These are phyloP conservation scores for Suricata suricatta DNA, from an alignment of 2,113 vertebrate species.

Conservation along the genomic window DNA sequence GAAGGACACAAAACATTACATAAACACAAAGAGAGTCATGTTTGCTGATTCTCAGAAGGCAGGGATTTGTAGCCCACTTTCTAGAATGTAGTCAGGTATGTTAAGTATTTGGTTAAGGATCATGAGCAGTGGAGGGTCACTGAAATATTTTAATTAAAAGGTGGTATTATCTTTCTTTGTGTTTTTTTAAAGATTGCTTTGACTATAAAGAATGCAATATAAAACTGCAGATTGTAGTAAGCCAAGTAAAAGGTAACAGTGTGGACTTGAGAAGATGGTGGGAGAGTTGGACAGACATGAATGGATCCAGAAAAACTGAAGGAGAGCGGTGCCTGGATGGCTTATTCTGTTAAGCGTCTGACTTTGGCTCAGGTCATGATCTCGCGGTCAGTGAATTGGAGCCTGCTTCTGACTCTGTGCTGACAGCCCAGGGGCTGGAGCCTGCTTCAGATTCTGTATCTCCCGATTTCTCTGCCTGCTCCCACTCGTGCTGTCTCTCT, in stretches of 20 bases:
- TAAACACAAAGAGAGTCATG: not conserved
- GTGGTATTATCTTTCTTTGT: not conserved
- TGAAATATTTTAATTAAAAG: not conserved
- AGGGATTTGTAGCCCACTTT: not conserved
- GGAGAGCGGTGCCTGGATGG: too few species aligned
- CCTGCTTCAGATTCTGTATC: too few species aligned
- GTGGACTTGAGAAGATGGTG: not conserved
- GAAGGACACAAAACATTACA: not conserved
- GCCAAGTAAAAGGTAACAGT: not conserved
- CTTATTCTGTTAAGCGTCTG: too few species aligned
- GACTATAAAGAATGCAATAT: not conserved
- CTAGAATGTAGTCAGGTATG: not conserved
- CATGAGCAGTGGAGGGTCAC: not conserved
- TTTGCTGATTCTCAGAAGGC: not conserved
- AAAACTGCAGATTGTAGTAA: not conserved
- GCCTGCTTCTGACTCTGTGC: too few species aligned
- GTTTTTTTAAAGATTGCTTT: not conserved
- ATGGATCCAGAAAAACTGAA: not conserved
- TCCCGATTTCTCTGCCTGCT: too few species aligned
- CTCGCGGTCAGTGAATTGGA: too few species aligned
- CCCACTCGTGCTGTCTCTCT: too few species aligned
- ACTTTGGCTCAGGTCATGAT: too few species aligned
- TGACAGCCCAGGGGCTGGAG: too few species aligned
- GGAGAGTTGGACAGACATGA: not conserved
- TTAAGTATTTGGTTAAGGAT: not conserved